Evolutionary conservation across 2,888 invertebrate species (phyloP).

Genomic region (Thelaira solivaga): DNA sequence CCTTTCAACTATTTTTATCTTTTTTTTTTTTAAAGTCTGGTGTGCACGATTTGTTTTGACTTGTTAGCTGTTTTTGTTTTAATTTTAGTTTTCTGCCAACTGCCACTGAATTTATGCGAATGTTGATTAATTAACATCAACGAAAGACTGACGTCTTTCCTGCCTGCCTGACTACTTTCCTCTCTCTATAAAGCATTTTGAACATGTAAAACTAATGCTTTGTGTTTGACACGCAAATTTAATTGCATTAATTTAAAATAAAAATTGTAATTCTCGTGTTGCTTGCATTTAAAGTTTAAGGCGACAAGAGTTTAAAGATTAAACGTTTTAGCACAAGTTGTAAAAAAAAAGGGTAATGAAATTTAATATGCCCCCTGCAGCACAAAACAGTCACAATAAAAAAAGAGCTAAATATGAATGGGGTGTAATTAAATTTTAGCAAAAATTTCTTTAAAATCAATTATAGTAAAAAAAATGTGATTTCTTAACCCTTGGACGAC

Average conservation of each 20-base stretch:
- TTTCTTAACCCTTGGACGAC: too few species aligned
- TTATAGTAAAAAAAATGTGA: too few species aligned
- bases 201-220: constrained; percentile 31
- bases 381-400: too few species aligned
- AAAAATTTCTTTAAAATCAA: too few species aligned
- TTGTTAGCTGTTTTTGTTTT: background rate
- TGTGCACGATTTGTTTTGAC: constrained; percentile 41
- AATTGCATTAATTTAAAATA: constrained; percentile 47
- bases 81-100: background rate
- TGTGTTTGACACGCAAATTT: constrained; percentile 19
- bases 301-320: constrained; percentile 39
- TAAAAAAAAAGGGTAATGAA: background rate
- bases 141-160: background rate
- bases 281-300: constrained; percentile 34
- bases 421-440: too few species aligned
- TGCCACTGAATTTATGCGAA: constrained; percentile 26
- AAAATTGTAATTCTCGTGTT: too few species aligned
- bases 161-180: background rate
- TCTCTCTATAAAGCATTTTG: background rate
- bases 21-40: background rate
- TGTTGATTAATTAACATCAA: constrained; percentile 3
- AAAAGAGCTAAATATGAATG: too few species aligned
- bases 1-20: background rate
- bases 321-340: background rate
- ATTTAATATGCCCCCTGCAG: background rate